Base-by-base conservation (phyloP, 2,888 invertebrate species). In the Spodoptera littoralis region DNA sequence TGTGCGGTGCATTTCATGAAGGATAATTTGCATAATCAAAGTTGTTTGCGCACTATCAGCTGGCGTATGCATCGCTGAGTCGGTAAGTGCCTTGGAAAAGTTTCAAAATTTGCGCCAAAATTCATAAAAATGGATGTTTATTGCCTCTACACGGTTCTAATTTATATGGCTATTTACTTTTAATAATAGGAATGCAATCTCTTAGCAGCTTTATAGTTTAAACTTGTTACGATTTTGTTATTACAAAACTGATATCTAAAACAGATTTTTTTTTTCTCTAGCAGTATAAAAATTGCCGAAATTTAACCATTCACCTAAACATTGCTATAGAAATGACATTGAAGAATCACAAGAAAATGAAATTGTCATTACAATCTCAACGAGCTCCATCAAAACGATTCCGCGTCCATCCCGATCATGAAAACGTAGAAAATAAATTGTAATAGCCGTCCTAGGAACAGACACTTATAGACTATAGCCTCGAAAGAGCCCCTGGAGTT, bases 11-110 rank as follows among this genome's bases (percentile, higher is more conserved):
- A 68, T 68, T 55, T 62, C 41, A 68, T 68, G 44, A 22, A 46
- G 22, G 43, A 50, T 53, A 45, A 73, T 77, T 75, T 70, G 59
- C 65, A 77, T 74, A 77, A 75, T 74, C 70, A 65, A 44, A 51
- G 57, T 64, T 70, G 67, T 81, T 79, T 76, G 61, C 55, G 55
- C 54, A 48, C 51, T 61, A 76, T 69, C 55, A 70, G 65, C 71
- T 71, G 66, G 68, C 65, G 46, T 53, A 30, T 63, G 55, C 60
- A 64, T 58, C 52, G 52, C 60, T 62, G 61, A 57, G 53, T 54
- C 24, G 36, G 54, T 43, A 41, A 66, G 54, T 70, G 65, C 56
- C 65, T 76, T 76, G 70, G 76, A 70, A 49, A n/a, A 9, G 24
- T 45, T 78, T 70, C 76, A 70, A 70, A 63, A 58, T 52, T 55